Evolutionary conservation across 2,888 invertebrate species (phyloP).

Genomic region (Acrobasis suavella): DNA sequence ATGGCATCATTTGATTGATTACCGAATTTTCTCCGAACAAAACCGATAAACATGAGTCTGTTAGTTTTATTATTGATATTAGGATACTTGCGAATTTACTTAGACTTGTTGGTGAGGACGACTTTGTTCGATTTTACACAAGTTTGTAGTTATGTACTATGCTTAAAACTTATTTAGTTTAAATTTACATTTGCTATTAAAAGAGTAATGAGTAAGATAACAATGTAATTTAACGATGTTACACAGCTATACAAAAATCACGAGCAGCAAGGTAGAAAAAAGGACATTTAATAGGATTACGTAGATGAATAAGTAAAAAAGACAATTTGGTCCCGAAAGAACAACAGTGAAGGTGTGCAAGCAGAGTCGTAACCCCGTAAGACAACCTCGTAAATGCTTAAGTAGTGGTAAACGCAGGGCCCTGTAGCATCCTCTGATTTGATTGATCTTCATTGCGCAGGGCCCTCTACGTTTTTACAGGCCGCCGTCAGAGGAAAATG

Average conservation of each 20-base stretch:
- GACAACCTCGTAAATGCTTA: slow-evolving; percentile 71
- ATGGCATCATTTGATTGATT: slow-evolving; percentile 72
- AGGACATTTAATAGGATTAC: slow-evolving; percentile 47
- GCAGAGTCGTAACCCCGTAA: slow-evolving; percentile 59
- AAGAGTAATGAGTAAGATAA: no score
- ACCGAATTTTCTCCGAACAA: slow-evolving; percentile 51
- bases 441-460: slow-evolving; percentile 72
- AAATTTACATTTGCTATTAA: no score
- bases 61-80: slow-evolving; percentile 27
- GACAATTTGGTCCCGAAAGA: slow-evolving; percentile 49
- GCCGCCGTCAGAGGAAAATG: slow-evolving; percentile 66
- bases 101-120: slow-evolving; percentile 9
- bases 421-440: slow-evolving; percentile 68
- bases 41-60: slow-evolving; percentile 35
- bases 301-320: slow-evolving; percentile 48
- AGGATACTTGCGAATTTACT: slow-evolving; percentile 26
- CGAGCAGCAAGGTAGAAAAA: slow-evolving; percentile 27
- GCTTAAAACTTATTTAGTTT: no score
- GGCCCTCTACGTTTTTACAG: slow-evolving; percentile 69
- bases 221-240: slow-evolving; percentile 3
- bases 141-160: neutral
- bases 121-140: slow-evolving; percentile 14
- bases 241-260: slow-evolving; percentile 15
- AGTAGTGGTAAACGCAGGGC: slow-evolving; percentile 62
- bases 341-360: slow-evolving; percentile 55